Evolutionary conservation across 2,797 vertebrate species (phyloP).

Genomic region (Sebastes minor): DNA sequence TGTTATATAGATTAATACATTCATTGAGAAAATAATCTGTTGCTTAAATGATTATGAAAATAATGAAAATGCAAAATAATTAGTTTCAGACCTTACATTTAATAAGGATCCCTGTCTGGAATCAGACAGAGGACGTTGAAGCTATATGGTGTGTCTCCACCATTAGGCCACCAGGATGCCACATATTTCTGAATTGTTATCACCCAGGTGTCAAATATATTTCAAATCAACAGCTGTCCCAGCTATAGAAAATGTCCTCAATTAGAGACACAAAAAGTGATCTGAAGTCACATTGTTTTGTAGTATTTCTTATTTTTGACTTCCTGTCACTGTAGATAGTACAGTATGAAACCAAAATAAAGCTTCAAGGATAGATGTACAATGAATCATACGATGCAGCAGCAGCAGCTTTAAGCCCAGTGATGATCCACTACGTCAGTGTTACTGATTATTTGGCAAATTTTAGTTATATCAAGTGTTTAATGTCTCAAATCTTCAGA

Average conservation of each 20-base stretch:
- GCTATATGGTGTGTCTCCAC: background rate
- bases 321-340: background rate
- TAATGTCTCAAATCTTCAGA: background rate
- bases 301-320: background rate
- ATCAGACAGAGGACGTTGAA: background rate
- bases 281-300: background rate
- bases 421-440: background rate
- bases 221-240: background rate
- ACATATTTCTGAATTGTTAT: background rate
- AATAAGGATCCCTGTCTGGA: background rate
- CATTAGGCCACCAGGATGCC: background rate
- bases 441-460: background rate
- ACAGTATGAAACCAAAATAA: background rate
- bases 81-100: background rate
- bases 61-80: background rate
- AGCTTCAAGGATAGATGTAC: background rate
- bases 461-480: background rate
- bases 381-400: background rate
- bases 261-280: background rate
- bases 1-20: background rate
- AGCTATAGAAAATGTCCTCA: background rate
- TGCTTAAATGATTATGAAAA: background rate
- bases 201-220: background rate
- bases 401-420: background rate
- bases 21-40: background rate